These are phyloP conservation scores for Drosophila macrospina DNA, from an alignment of 2,888 invertebrate genomes.

Conservation along the genomic window DNA sequence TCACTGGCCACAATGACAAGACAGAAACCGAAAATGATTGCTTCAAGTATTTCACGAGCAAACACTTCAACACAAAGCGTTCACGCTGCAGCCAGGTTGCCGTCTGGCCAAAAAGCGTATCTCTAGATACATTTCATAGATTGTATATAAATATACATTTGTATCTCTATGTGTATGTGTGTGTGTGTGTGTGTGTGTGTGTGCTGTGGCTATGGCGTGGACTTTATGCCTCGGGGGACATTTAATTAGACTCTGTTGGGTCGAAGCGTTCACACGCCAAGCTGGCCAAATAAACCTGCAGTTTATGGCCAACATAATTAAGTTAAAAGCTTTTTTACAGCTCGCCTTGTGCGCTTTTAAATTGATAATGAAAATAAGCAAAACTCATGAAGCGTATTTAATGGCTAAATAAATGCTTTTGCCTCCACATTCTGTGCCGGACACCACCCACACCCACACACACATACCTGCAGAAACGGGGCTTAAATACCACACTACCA, in stretches of 20 bases:
- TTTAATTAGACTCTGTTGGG: constrained; percentile 72
- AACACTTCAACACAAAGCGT: constrained; percentile 62
- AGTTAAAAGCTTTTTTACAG: constrained; percentile 80
- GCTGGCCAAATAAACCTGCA: constrained; percentile 76
- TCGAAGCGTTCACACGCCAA: constrained; percentile 69
- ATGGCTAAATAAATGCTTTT: constrained; percentile 74
- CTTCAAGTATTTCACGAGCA: constrained; percentile 78
- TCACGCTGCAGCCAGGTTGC: background rate
- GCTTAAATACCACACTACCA: constrained; percentile 27
- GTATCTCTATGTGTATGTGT: constrained; percentile 15
- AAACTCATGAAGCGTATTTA: constrained; percentile 75
- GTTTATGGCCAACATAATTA: constrained; percentile 81
- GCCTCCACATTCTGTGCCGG: constrained; percentile 35
- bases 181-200: constrained; percentile 18
- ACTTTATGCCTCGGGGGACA: constrained; percentile 69
- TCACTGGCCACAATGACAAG: constrained; percentile 73
- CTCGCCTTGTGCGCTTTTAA: constrained; percentile 59
- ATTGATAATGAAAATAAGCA: constrained; percentile 78
- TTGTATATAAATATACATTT: constrained; percentile 18
- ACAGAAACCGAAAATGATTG: constrained; percentile 66
- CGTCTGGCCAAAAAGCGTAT: constrained; percentile 26
- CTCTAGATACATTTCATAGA: constrained; percentile 31
- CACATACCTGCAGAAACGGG: constrained; percentile 29
- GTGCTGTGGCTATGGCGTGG: constrained; percentile 33
- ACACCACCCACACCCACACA: constrained; percentile 53